Conservation (phyloP, 2,797 vertebrate species). For the Sebastes minor region DNA sequence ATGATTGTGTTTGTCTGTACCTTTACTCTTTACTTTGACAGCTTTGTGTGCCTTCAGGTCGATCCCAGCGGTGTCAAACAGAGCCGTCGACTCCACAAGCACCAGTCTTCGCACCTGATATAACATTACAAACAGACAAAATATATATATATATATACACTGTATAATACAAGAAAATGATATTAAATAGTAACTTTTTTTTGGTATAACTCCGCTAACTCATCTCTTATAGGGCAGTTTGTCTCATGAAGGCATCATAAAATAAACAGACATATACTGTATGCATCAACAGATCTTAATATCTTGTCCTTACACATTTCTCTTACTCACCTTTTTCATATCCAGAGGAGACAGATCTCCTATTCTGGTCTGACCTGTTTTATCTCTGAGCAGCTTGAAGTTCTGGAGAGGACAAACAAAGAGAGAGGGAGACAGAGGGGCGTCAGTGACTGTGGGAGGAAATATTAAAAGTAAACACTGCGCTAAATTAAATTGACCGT, state of each 20-base stretch:
- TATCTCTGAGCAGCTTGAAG: slow-evolving; percentile 90
- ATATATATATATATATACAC: no score
- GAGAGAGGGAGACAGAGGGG: neutral
- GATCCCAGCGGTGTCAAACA: slow-evolving; percentile 89
- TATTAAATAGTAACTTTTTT: neutral
- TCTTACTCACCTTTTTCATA: slow-evolving; percentile 88
- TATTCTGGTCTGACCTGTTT: slow-evolving; percentile 93
- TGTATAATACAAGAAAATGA: neutral
- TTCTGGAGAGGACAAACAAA: slow-evolving; percentile 77
- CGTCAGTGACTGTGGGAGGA: neutral
- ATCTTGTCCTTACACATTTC: neutral
- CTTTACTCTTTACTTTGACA: slow-evolving; percentile 91
- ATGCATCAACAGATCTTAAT: neutral
- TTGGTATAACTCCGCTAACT: neutral
- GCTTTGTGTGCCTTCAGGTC: slow-evolving; percentile 95
- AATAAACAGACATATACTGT: neutral
- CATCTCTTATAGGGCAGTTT: neutral
- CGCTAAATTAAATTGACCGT: neutral
- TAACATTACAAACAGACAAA: neutral
- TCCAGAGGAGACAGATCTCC: slow-evolving; percentile 92
- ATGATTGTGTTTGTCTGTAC: slow-evolving; percentile 65
- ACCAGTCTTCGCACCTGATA: slow-evolving; percentile 84
- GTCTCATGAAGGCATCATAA: neutral
- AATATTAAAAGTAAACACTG: neutral
- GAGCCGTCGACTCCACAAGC: slow-evolving; percentile 93